Conservation (phyloP, 1,140 invertebrate species). For the Drosophila ironensis region DNA sequence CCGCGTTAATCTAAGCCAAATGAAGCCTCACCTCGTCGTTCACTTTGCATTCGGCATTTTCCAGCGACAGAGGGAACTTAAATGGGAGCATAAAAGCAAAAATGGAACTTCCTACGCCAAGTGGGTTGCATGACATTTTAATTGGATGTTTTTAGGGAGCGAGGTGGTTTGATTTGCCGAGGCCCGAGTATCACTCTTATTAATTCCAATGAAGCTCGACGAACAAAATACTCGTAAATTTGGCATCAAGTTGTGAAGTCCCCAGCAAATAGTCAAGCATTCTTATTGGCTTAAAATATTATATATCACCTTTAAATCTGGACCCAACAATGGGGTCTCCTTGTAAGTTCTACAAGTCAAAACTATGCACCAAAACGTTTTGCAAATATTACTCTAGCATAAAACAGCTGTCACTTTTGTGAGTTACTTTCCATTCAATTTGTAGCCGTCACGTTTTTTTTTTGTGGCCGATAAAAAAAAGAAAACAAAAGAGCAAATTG, state of each 20-base stretch:
- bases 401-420: conserved; percentile 34
- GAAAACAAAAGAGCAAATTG: conserved; percentile 54
- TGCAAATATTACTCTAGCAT: conserved; percentile 13
- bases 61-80: conserved; percentile 6
- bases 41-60: conserved; percentile 32
- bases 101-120: conserved; percentile 10
- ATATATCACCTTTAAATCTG: not conserved
- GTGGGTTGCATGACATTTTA: conserved; percentile 47
- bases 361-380: conserved; percentile 14
- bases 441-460: conserved; percentile 16
- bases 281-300: not conserved
- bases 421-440: conserved; percentile 60
- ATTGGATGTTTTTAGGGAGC: conserved; percentile 16
- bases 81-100: not conserved
- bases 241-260: no score
- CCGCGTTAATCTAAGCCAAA: conserved; percentile 58
- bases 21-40: conserved; percentile 46
- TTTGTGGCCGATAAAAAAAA: conserved; percentile 17
- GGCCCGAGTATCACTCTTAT: no score
- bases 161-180: not conserved
- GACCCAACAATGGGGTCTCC: not conserved
- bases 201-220: no score
- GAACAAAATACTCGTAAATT: no score
- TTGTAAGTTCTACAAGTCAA: not conserved
- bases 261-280: not conserved